Evolutionary conservation across 2,888 invertebrate species (phyloP).

Genomic region (Carcina quercana): DNA sequence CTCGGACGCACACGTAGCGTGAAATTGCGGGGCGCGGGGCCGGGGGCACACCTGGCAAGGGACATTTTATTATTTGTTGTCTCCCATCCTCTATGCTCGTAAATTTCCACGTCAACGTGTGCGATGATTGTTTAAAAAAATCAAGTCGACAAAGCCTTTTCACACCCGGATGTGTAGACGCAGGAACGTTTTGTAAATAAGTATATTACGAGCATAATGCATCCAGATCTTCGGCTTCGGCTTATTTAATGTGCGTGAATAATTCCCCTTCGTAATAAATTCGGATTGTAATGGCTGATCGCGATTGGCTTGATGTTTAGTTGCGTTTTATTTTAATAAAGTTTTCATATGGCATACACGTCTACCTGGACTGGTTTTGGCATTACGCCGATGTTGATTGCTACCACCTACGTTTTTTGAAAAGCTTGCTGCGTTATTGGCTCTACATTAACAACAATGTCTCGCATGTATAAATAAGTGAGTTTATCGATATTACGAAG

Average conservation of each 20-base stretch:
- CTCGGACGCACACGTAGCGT: conserved; percentile 68
- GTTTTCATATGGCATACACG: conserved; percentile 37
- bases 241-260: conserved; percentile 62
- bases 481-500: conserved; percentile 37
- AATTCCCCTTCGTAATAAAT: conserved; percentile 72
- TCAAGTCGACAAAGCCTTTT: conserved; percentile 63
- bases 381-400: conserved; percentile 39
- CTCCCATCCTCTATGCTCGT: conserved; percentile 70
- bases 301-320: conserved; percentile 58
- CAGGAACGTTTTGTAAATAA: conserved; percentile 43
- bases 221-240: conserved; percentile 35
- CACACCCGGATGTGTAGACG: conserved; percentile 50
- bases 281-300: conserved; percentile 63
- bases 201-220: conserved; percentile 40
- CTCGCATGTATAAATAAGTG: conserved; percentile 37
- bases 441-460: conserved; percentile 36
- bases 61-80: conserved; percentile 67
- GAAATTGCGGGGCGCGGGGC: conserved; percentile 66
- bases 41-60: conserved; percentile 56
- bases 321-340: conserved; percentile 54
- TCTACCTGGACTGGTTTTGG: conserved; percentile 43
- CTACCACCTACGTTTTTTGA: conserved; percentile 44
- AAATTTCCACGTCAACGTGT: conserved; percentile 72
- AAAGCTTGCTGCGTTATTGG: conserved; percentile 38
- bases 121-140: conserved; percentile 68